A percentile compares a stretch with the other conserved stretches of the same genome.
Conservation (phyloP, 2,113 vertebrate genomes). For the Neogale vison region DNA sequence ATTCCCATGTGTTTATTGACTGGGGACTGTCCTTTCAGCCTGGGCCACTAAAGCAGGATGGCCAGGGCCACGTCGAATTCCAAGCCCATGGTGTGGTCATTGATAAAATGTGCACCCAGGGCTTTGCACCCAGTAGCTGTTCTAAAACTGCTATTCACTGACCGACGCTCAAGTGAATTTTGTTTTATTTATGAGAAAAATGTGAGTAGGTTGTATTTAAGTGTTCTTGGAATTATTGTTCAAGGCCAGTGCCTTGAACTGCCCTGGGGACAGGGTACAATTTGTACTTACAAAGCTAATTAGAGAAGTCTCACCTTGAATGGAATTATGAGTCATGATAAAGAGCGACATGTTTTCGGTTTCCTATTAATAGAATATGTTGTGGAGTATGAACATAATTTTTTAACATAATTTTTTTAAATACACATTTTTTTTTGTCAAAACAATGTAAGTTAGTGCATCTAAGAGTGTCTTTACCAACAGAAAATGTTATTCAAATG, state of each 20-base stretch:
- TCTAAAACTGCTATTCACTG: background rate
- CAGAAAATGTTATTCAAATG: background rate
- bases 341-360: background rate
- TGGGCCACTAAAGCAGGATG: background rate
- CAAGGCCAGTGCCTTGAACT: background rate
- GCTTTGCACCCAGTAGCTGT: background rate
- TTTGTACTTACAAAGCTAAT: background rate
- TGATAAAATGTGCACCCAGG: background rate
- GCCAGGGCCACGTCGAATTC: background rate
- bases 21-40: background rate
- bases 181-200: background rate
- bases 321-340: background rate
- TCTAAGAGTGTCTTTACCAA: background rate
- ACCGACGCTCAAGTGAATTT: background rate
- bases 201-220: background rate
- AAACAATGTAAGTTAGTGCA: background rate
- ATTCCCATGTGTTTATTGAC: background rate
- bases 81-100: accelerated
- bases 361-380: background rate
- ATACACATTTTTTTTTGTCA: background rate
- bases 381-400: background rate
- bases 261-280: background rate
- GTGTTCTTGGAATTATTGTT: background rate
- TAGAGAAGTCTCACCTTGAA: background rate
- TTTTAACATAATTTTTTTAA: constrained; percentile 17